phyloP scores from a whole-genome alignment of 2,113 vertebrate species.

The cattle (Bos taurus) region ARS-UCD2.0 NC_037342.1:26639501-26640000 shows the following conservation, averaged over 20 bases:
- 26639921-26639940: background rate
- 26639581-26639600: conserved; percentile 24
- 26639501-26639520: conserved; percentile 60
- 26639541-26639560: conserved; percentile 53
- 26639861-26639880: background rate
- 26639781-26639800: background rate
- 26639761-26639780: background rate
- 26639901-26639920: background rate
- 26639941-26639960: background rate
- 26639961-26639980: background rate
- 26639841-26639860: background rate
- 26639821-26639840: background rate
- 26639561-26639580: conserved; percentile 59
- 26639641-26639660: background rate
- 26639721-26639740: background rate
- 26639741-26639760: background rate
- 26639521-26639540: conserved; percentile 24
- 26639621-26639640: background rate
- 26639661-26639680: rapidly evolving
- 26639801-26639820: background rate
- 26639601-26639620: conserved; percentile 47
- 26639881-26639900: background rate
- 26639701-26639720: background rate
- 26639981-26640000: background rate
- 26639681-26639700: rapidly evolving